Percentiles rank a stretch among this genome's conserved stretches.
Conservation (phyloP, 2,888 invertebrate species). For the Trissolcus japonicus region DNA sequence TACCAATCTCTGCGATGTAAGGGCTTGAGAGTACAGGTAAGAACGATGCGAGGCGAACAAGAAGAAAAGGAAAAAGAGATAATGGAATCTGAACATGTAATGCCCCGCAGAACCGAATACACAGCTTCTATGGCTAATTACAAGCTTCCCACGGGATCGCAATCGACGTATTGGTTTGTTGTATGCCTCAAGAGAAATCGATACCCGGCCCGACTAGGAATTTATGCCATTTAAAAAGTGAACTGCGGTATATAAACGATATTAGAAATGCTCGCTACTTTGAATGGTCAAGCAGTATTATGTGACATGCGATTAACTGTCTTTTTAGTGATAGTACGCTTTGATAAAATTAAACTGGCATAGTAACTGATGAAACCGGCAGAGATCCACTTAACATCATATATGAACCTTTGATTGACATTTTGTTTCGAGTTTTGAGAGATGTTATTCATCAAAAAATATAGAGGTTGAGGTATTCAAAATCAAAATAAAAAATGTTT, state of each 20-base stretch:
- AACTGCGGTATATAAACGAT: constrained; percentile 23
- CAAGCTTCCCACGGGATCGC: constrained; percentile 73
- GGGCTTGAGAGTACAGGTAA: constrained; percentile 52
- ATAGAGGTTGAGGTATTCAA: no score
- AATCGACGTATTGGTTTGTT: constrained; percentile 72
- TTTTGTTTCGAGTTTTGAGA: no score
- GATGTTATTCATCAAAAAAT: neutral
- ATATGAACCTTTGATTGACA: neutral
- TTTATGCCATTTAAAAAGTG: constrained; percentile 67
- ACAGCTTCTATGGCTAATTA: constrained; percentile 66
- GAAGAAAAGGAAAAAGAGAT: constrained; percentile 51
- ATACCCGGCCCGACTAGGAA: constrained; percentile 66
- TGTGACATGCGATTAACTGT: neutral
- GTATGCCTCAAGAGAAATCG: constrained; percentile 63
- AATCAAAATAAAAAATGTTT: neutral
- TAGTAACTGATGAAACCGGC: neutral
- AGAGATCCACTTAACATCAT: neutral
- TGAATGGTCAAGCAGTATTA: constrained; percentile 30
- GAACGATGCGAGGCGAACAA: constrained; percentile 24
- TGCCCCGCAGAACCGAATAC: constrained; percentile 38
- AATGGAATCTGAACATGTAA: constrained; percentile 54
- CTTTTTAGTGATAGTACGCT: constrained; percentile 26
- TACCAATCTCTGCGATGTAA: constrained; percentile 59
- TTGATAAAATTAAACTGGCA: constrained; percentile 7
- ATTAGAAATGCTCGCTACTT: constrained; percentile 15